Conservation (phyloP, 2,113 vertebrate genomes). For the Coptodon rendalli region DNA sequence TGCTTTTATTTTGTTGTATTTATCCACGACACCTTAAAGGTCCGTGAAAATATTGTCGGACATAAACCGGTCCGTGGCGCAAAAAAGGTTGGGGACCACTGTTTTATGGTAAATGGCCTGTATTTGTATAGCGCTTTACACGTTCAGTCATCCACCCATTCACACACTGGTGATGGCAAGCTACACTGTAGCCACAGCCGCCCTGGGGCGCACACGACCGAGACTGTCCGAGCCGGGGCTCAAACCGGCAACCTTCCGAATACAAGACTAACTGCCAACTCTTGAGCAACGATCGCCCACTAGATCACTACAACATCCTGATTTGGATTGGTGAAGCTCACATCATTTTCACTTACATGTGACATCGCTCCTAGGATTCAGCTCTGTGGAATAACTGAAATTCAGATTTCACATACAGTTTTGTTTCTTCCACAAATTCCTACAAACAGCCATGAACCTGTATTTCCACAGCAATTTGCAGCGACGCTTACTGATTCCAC, state of each 20-base stretch:
- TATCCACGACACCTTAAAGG: not conserved
- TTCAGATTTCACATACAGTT: not conserved
- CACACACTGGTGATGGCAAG: not conserved
- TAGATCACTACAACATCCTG: not conserved
- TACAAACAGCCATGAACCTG: not conserved
- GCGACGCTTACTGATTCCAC: not conserved
- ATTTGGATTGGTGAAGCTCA: not conserved
- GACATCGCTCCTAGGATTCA: rapidly evolving
- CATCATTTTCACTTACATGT: not conserved
- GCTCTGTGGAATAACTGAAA: not conserved
- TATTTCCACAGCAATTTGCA: not conserved
- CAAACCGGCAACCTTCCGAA: rapidly evolving
- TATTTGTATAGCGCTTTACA: rapidly evolving
- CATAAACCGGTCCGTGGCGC: not conserved
- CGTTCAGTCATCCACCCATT: rapidly evolving
- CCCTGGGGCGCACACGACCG: rapidly evolving
- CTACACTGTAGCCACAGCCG: not conserved
- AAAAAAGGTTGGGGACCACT: not conserved
- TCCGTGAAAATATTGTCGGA: not conserved
- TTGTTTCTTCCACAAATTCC: not conserved
- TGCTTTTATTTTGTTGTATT: not conserved
- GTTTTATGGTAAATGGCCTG: not conserved
- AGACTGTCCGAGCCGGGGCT: rapidly evolving
- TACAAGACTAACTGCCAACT: rapidly evolving
- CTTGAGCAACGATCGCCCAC: not conserved